These are phyloP conservation scores for Scolanthus callimorphus DNA, from an alignment of 92 coral and sea anemone genomes.

Conservation along the genomic window DNA sequence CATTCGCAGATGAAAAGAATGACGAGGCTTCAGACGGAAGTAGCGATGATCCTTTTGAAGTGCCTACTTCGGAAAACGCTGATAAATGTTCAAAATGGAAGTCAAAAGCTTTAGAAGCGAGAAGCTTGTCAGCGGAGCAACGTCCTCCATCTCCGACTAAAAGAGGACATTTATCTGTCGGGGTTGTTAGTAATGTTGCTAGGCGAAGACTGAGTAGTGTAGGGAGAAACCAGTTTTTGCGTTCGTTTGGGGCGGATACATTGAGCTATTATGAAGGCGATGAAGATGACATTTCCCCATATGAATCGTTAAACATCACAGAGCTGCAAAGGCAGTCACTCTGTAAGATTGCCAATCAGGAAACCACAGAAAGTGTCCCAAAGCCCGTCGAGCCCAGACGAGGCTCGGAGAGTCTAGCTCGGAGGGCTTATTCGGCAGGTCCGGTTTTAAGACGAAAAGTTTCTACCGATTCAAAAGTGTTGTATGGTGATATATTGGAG, in stretches of 20 bases:
- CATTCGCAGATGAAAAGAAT: background rate
- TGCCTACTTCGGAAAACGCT: no score
- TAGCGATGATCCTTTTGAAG: no score
- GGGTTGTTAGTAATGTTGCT: no score
- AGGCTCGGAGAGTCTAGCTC: background rate
- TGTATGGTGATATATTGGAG: slow-evolving; percentile 38
- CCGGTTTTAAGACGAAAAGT: slow-evolving; percentile 4
- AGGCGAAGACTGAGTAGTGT: slow-evolving; percentile 27
- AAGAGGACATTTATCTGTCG: no score
- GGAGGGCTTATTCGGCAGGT: slow-evolving; percentile 27
- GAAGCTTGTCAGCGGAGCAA: no score
- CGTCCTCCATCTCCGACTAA: no score
- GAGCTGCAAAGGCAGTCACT: slow-evolving; percentile 1
- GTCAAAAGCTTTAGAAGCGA: no score
- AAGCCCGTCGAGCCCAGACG: background rate
- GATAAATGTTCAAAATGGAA: no score
- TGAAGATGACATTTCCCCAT: slow-evolving; percentile 22
- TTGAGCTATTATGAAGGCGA: slow-evolving; percentile 39
- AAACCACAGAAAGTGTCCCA: background rate
- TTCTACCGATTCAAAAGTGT: background rate
- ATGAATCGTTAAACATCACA: slow-evolving; percentile 8
- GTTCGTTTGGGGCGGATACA: slow-evolving; percentile 69
- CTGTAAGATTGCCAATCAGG: background rate
- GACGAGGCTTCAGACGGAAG: background rate
- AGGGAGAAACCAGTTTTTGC: slow-evolving; percentile 52